Evolutionary conservation across 2,113 vertebrate species (phyloP), one percentile per base, ranked within the genome.

Genomic region (Uropsilus gracilis): DNA sequence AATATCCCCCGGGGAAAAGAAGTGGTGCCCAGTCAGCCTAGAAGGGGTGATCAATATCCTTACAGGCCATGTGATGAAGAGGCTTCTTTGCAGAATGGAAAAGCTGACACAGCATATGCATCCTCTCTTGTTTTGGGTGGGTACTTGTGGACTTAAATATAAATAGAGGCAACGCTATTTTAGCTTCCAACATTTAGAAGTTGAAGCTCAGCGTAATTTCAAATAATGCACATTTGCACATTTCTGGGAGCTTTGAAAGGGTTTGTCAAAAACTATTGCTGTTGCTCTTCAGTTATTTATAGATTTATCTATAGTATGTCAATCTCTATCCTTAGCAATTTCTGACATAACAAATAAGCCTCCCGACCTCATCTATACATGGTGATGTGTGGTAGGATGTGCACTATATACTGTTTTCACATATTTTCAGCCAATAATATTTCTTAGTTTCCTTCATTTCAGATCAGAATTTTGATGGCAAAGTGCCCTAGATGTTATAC

Each of bases 261-360:
- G 50, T 95, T 85, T 84, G 12, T 96, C 91, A 64, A 66, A 77
- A 89, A 34, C 37, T 17, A 16, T 57, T 92, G 76, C 73, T 94
- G 0, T 72, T 95, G 11, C 4, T 3, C 48, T 94, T 97, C 32
- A 86, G 86, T 97, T 97, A 95, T 90, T 96, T 96, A 82, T 94
- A 63, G 63, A 75, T 94, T 96, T 81, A 76, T 48, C 48, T 72
- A 20, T 68, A 85, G 17, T 18, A 1, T 94, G 50, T 95, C 90
- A 78, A 57, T 93, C 76, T 96, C 14, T 92, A 71, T 63, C 13
- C 46, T 72, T 73, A 96, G 83, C 93, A 89, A 97, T 95, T 72
- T 82, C 84, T 68, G 80, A 86, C 75, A 42, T 80, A 95, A 81
- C 42, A 97, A 88, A 80, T 95, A 91, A 86, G 20, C 68, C 32